A percentile compares a stretch with the other conserved stretches of the same genome.
These are phyloP conservation scores for Brachylomia viminalis DNA, from an alignment of 2,888 invertebrate genomes.

Conservation along the genomic window DNA sequence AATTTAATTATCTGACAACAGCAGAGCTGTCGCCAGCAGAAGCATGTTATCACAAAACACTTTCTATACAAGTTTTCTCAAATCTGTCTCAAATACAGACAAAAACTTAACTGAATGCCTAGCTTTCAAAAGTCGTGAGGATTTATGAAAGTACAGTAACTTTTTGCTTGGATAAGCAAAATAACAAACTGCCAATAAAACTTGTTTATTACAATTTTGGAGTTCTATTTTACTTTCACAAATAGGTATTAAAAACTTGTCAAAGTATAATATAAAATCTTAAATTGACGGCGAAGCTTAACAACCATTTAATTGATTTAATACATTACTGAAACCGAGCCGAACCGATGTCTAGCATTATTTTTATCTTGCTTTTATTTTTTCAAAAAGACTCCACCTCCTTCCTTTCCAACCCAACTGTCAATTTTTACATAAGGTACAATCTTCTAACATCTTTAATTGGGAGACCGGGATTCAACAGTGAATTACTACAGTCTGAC, in stretches of 20 bases:
- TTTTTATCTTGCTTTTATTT: neutral
- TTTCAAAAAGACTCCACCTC: too few species aligned
- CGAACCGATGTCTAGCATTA: neutral
- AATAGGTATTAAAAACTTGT: constrained; percentile 2
- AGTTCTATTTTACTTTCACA: constrained; percentile 46
- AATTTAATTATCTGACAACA: neutral
- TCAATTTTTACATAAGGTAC: too few species aligned
- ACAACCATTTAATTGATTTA: constrained; percentile 26
- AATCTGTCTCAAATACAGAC: constrained; percentile 6
- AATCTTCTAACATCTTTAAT: too few species aligned
- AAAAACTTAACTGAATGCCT: constrained; percentile 38
- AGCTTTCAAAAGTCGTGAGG: constrained; percentile 45
- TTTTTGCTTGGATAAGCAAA: constrained; percentile 26
- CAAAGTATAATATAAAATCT: constrained; percentile 8
- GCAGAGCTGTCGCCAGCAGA: neutral
- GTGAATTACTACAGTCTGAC: neutral
- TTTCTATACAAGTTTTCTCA: constrained; percentile 17
- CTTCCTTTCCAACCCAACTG: too few species aligned
- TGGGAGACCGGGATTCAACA: too few species aligned
- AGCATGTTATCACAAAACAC: constrained; percentile 1
- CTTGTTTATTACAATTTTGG: constrained; percentile 6
- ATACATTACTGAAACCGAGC: constrained; percentile 2
- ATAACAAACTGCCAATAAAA: constrained; percentile 19
- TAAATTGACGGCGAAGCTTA: neutral
- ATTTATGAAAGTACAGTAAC: constrained; percentile 37